phyloP scores from a whole-genome alignment of 2,113 vertebrate species.

The Aptenodytes patagonicus region DNA sequence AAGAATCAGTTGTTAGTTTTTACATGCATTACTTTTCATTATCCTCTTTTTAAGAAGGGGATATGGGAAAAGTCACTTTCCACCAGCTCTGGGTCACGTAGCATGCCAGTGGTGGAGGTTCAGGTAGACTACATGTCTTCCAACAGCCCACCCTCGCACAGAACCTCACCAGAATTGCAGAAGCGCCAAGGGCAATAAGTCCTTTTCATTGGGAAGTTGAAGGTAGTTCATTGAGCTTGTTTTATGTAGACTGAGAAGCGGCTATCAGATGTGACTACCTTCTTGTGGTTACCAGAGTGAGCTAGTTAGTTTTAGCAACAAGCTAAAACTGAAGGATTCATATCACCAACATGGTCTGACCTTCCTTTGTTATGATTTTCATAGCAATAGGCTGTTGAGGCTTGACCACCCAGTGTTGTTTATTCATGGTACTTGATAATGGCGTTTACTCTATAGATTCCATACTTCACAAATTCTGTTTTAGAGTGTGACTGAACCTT shows the following conservation, averaged over 20 bases:
- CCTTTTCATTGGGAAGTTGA: background rate
- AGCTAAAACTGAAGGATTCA: background rate
- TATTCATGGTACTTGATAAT: background rate
- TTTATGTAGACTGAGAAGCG: background rate
- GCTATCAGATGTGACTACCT: background rate
- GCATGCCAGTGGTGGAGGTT: background rate
- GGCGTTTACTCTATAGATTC: background rate
- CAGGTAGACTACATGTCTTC: background rate
- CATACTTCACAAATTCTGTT: background rate
- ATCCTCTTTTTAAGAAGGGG: background rate
- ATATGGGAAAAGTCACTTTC: background rate
- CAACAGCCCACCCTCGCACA: background rate
- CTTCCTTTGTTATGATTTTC: background rate
- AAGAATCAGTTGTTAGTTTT: constrained; percentile 3
- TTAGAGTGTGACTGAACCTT: background rate
- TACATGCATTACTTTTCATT: background rate
- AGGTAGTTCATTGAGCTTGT: background rate
- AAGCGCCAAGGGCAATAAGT: fast-evolving
- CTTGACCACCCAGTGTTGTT: constrained; percentile 3
- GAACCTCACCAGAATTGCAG: background rate
- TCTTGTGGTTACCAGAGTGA: background rate
- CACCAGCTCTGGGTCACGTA: background rate
- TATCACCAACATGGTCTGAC: background rate
- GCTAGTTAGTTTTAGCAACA: background rate
- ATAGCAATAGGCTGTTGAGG: background rate